phyloP scores from a whole-genome alignment of 2,113 vertebrate species.

The Oreochromis tanganicae region DNA sequence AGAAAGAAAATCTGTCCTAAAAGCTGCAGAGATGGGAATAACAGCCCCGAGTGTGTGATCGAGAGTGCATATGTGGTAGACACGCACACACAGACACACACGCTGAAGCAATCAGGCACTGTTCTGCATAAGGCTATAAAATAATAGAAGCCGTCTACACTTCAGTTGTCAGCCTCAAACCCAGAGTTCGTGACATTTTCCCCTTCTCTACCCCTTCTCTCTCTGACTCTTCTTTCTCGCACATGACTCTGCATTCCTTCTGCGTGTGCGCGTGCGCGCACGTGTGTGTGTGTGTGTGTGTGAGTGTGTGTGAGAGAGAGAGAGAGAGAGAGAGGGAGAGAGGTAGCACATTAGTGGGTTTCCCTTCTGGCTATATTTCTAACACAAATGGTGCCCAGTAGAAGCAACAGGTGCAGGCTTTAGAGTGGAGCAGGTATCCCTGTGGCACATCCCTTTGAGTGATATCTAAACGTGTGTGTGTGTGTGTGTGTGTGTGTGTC shows the following conservation, averaged over 20 bases:
- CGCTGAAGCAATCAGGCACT: slow-evolving; percentile 45
- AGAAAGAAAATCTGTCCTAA: neutral
- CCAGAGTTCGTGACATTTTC: slow-evolving; percentile 6
- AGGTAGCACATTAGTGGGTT: neutral
- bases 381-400: slow-evolving; percentile 32
- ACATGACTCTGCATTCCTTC: neutral
- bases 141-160: slow-evolving; percentile 23
- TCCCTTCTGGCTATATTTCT: neutral
- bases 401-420: slow-evolving; percentile 62
- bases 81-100: neutral
- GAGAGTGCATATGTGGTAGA: slow-evolving; percentile 30
- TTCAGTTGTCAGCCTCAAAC: slow-evolving; percentile 37
- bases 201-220: neutral
- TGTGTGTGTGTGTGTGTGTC: no score
- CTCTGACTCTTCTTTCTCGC: neutral
- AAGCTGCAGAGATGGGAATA: slow-evolving; percentile 23
- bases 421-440: neutral
- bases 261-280: neutral
- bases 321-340: neutral
- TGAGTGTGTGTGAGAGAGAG: neutral
- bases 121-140: slow-evolving; percentile 26
- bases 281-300: neutral
- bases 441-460: neutral
- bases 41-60: slow-evolving; percentile 23
- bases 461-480: neutral